Base-by-base conservation (phyloP, 1,140 invertebrate species). In the Drosophila pseudoananassae region DNA sequence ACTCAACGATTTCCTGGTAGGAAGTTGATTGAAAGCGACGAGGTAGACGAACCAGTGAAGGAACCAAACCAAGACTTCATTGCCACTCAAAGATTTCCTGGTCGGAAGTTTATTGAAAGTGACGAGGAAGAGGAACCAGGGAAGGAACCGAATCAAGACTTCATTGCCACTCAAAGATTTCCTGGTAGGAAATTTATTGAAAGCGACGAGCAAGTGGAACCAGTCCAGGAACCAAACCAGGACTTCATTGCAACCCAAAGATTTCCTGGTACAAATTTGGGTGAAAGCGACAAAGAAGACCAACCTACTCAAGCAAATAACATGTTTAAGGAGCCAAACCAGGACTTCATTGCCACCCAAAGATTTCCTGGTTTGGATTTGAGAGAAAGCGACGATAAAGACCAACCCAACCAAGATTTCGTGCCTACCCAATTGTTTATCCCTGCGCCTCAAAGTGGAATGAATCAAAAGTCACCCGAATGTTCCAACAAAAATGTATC, bases 181-280 rank as follows among this genome's bases (percentile, higher is more conserved):
- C 5, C 31, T 9, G 9, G 9, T 10, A 10, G 8, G 0, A 33
- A 33, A 0, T 9, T 33, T 9, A 0, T 1, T 33, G 9, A 8
- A 9, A 33, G 8, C 9, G 31, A 33, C 9, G n/a, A n/a, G n/a
- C n/a, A n/a, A n/a, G n/a, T n/a, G n/a, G n/a, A n/a, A n/a, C n/a
- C n/a, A n/a, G n/a, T n/a, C n/a, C n/a, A n/a, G n/a, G 20, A 14
- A 6, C 12, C 6, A 1, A 66, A 58, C 38, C 60, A 74, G 17
- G 72, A 75, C 27, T 66, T 74, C 0, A 66, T 75, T 9, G 29
- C 66, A 14, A 68, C 66, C 12, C 66, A 70, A 51, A 31, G 14
- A 40, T 6, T 6, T 33, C 5, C 31, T 9, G 31, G 31, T 10
- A 27, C 4, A 1, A 27, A 7, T 4, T 27, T 27, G 25, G 4